phyloP scores from a whole-genome alignment of 2,113 vertebrate genomes.

The Crotophaga sulcirostris region DNA sequence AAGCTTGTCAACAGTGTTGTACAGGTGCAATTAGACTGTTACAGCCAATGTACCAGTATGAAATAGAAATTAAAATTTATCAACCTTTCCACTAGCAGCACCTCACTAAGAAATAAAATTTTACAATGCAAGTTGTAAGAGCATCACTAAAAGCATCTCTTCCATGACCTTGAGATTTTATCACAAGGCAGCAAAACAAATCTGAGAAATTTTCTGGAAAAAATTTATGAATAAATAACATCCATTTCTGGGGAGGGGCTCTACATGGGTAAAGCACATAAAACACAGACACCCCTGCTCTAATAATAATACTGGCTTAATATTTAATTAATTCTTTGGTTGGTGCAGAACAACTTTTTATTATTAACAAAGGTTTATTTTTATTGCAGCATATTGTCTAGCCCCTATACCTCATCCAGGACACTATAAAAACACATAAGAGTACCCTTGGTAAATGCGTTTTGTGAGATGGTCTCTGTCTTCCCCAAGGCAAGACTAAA shows the following conservation, averaged over 20 bases:
- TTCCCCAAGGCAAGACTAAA: background rate
- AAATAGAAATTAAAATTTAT: conserved; percentile 25
- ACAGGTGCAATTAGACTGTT: background rate
- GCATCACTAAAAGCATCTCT: background rate
- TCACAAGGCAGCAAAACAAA: background rate
- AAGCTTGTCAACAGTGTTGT: background rate
- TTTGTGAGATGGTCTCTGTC: background rate
- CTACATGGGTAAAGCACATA: background rate
- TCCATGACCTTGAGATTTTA: background rate
- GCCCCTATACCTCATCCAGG: background rate
- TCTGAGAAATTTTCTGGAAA: background rate
- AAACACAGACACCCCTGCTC: background rate
- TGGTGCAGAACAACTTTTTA: background rate
- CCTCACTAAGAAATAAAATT: background rate
- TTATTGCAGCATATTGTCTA: background rate
- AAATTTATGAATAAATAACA: background rate
- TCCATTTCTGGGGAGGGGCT: background rate
- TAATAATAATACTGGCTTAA: background rate
- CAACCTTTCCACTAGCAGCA: background rate
- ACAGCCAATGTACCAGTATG: background rate
- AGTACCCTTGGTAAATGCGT: background rate
- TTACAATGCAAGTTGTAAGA: background rate
- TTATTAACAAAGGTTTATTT: conserved; percentile 14
- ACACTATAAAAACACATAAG: background rate
- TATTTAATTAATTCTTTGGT: background rate